Evolutionary conservation across 2,113 vertebrate genomes (phyloP), one percentile per base, ranked within the genome.

Genomic region (Cariama cristata): DNA sequence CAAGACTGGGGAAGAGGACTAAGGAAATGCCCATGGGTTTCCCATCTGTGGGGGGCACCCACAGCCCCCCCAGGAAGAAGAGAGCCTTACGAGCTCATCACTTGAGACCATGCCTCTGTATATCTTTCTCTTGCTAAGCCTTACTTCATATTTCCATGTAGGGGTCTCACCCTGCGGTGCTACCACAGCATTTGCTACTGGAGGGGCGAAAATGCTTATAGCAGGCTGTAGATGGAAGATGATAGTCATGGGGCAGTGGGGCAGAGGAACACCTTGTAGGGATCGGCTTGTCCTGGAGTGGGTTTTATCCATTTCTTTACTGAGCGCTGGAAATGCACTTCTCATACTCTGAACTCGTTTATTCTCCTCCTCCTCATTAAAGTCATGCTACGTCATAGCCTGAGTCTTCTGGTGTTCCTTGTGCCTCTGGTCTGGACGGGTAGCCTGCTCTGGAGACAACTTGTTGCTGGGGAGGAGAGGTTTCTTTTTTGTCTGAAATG

Each of bases 331-430:
- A 91, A 91, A 79, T 6, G 4, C 86, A 72, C 12, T 80, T 71
- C 47, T 81, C n/a, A 19, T 89, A 35, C 52, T 89, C 90, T 91
- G 73, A 81, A 53, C 40, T 91, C 44, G 33, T 91, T 91, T 76
- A 24, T 66, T 83, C 50, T 96, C 24, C 24, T 84, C 66, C 44
- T 74, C 69, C 72, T 84, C 58, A 97, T 97, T 97, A 97, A 97
- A 97, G 81, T 49, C 53, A 73, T 95, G 74, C 84, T 90, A 87
- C 49, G 82, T 96, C 80, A 95, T 23, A 82, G 52, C n/a, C 62
- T 13, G 69, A 90, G 69, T 95, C 81, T 90, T 49, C 27, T 93
- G 84, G 47, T 82, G 17, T 89, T 95, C 30, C 33, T 91, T 85
- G 35, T 72, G 50, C 72, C 56, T 81, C 23, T 21, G 49, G 24